phyloP scores from a whole-genome alignment of 1,140 invertebrate genomes.

The Aphaenogaster rudis region DNA sequence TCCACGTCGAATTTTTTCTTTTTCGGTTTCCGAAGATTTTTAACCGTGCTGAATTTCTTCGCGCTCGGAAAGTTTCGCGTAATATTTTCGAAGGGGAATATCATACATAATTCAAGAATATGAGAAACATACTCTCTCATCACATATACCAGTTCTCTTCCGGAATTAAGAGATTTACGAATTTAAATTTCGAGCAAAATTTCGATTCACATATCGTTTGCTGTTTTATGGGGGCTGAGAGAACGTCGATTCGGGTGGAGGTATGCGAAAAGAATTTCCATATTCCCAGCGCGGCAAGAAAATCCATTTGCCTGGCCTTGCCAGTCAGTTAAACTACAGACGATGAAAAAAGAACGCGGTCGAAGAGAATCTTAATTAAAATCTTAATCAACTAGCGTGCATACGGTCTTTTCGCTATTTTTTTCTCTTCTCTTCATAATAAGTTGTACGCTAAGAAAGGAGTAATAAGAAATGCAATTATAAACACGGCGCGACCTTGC shows the following conservation, averaged over 20 bases:
- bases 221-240: slow-evolving; percentile 25
- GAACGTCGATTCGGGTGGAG: slow-evolving; percentile 17
- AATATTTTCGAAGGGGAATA: slow-evolving; percentile 24
- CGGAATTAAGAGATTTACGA: slow-evolving; percentile 42
- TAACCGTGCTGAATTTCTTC: not conserved
- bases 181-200: slow-evolving; percentile 62
- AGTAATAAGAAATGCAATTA: not conserved
- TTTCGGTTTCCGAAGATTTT: not conserved
- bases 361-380: slow-evolving; percentile 72
- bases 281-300: slow-evolving; percentile 6
- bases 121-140: slow-evolving; percentile 45
- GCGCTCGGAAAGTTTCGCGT: slow-evolving; percentile 9
- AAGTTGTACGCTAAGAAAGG: not conserved
- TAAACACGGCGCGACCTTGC: slow-evolving; percentile 14
- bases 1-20: not conserved
- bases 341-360: not conserved
- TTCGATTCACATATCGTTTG: slow-evolving; percentile 36
- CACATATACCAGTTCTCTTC: not conserved
- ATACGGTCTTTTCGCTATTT: not conserved
- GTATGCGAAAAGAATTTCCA: slow-evolving; percentile 18
- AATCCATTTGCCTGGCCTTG: slow-evolving; percentile 29
- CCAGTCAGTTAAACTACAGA: slow-evolving; percentile 6
- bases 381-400: slow-evolving; percentile 65
- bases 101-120: slow-evolving; percentile 69
- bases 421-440: not conserved